These are phyloP conservation scores for Calidris pugnax DNA, from an alignment of 2,113 vertebrate species.

Conservation along the genomic window DNA sequence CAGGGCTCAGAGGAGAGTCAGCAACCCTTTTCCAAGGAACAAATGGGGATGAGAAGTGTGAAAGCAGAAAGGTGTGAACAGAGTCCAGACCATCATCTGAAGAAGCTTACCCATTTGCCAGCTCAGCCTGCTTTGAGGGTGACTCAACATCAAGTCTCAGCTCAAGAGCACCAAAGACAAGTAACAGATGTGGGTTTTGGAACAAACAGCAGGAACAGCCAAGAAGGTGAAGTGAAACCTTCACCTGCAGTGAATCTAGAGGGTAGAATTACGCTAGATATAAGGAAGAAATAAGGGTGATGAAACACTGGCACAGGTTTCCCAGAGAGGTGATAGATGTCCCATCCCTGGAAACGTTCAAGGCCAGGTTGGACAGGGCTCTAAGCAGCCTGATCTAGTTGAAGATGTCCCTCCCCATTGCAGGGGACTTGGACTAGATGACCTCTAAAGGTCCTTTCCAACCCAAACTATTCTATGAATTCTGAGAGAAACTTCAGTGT, in stretches of 20 bases:
- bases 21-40: fast-evolving
- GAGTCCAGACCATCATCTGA: fast-evolving
- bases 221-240: background rate
- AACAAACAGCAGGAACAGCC: background rate
- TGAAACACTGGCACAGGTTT: background rate
- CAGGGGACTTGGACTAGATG: background rate
- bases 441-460: background rate
- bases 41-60: background rate
- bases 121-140: background rate
- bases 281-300: background rate
- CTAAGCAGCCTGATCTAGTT: background rate
- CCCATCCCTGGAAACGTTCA: background rate
- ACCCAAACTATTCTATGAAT: background rate
- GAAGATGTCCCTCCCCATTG: background rate
- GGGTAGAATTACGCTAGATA: background rate
- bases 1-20: background rate
- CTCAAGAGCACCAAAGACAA: background rate
- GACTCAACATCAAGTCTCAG: background rate
- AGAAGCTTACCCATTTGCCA: background rate
- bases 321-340: background rate
- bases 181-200: background rate
- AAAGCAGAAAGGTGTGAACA: background rate
- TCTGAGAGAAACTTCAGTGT: background rate
- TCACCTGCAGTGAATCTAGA: background rate
- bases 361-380: background rate